Percentiles rank a stretch among this genome's conserved stretches.
Evolutionary conservation across 2,797 vertebrate genomes (phyloP).

Genomic region (Trachops cirrhosus): DNA sequence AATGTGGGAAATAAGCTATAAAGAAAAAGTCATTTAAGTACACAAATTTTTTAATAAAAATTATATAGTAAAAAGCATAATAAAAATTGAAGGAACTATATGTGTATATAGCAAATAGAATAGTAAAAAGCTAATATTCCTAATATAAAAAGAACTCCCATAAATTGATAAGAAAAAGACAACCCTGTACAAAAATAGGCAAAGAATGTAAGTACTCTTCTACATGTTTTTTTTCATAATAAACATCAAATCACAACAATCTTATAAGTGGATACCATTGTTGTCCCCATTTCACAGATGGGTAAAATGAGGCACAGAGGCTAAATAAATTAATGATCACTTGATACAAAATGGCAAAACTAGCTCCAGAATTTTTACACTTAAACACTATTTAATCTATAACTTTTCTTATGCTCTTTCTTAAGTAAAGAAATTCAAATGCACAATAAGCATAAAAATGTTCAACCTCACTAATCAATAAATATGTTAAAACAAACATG

Average conservation of each 20-base stretch:
- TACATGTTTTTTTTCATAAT: not conserved
- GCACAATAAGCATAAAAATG: not conserved
- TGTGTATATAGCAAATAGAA: not conserved
- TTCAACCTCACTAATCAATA: not conserved
- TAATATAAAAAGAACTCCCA: not conserved
- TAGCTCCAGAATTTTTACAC: not conserved
- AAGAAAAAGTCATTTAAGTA: not conserved
- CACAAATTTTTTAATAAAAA: not conserved
- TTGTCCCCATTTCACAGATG: not conserved
- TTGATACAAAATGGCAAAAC: not conserved
- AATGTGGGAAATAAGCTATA: not conserved
- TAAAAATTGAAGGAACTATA: not conserved
- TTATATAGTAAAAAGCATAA: not conserved
- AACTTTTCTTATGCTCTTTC: not conserved
- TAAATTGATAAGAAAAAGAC: not conserved
- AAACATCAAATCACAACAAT: not conserved
- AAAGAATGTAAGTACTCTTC: not conserved
- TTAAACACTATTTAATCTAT: not conserved
- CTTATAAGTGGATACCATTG: not conserved
- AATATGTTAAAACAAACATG: not conserved
- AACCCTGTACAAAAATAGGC: not conserved
- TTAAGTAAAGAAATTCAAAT: not conserved
- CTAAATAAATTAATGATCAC: not conserved
- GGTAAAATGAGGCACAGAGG: not conserved
- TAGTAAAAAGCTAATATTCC: not conserved